Base-by-base conservation (phyloP, 2,888 invertebrate species). In the Andrena haemorrhoa region DNA sequence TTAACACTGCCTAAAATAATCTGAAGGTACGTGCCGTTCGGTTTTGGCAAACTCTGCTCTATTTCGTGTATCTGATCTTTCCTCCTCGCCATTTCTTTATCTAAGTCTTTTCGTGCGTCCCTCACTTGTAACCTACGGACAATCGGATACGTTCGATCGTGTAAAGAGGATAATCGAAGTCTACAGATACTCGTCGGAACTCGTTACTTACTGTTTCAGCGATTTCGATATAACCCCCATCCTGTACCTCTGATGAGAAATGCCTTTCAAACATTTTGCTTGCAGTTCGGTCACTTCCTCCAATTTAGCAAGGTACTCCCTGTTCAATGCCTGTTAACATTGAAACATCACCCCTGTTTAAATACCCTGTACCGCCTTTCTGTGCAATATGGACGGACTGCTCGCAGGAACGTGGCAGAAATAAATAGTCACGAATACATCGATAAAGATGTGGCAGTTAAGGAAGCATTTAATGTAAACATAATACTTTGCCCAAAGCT, bases 1-100 rank as follows among this genome's bases (percentile, higher is more conserved):
- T 99, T 99, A 63, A 99, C 98, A 94, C 98, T 98, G 88, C 99
- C 99, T 82, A 99, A 95, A 94, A 99, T 99, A 91, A 99, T 98
- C 94, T 97, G 96, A 89, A 98, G 95, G 94, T 99, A 99, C 84
- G 96, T 95, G 92, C 99, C 98, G 94, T 98, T 97, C 93, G 97
- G 96, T 94, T 98, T 98, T 16, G 99, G 99, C 90, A 99, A 95
- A 26, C 97, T 97, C 91, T 98, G 97, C 93, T 99, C 98, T 91
- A 99, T 97, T 93, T 99, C 98, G 90, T 97, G 96, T 68, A 99
- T 95, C 94, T 98, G 97, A 51, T 97, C 97, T 94, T 97, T 97
- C 89, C 98, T 95, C 92, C 98, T 97, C 90, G 96, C 95, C 89
- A 98, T 96, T 92, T 97, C 97, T 91, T 96, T 97, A 89, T 97